Evolutionary conservation across 2,888 invertebrate species (phyloP).

Genomic region (Biston stratarius): DNA sequence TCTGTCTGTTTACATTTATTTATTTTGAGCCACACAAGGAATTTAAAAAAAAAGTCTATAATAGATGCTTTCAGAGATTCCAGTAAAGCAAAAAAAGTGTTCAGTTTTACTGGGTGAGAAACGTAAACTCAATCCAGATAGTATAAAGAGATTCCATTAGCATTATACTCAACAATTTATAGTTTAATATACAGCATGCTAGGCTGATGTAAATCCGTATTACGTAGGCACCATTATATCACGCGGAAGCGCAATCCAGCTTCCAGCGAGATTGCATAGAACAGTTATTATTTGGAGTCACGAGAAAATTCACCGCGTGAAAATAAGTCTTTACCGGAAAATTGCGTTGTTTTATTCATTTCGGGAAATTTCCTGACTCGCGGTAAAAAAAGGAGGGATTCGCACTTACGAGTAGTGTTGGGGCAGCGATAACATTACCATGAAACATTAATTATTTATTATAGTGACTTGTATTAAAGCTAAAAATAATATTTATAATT

Average conservation of each 20-base stretch:
- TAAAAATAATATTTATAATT: no score
- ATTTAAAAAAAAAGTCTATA: no score
- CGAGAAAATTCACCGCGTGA: conserved; percentile 20
- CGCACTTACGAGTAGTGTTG: background rate
- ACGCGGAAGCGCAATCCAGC: conserved; percentile 11
- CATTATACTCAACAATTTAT: background rate
- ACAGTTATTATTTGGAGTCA: conserved; percentile 27
- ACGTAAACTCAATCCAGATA: no score
- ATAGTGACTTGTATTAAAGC: no score
- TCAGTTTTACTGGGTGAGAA: no score
- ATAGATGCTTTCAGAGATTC: no score
- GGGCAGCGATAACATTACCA: no score
- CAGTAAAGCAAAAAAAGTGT: no score
- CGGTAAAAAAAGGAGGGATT: background rate
- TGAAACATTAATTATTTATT: no score
- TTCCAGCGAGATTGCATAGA: conserved; percentile 24
- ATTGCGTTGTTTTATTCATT: conserved; percentile 31
- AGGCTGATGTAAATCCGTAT: conserved; percentile 11
- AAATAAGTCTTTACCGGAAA: conserved; percentile 28
- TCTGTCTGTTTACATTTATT: no score
- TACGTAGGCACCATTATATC: conserved; percentile 3
- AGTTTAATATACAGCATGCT: conserved; percentile 2
- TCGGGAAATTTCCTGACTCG: conserved; percentile 5
- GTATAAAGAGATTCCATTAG: background rate
- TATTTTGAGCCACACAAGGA: no score